Base-by-base conservation (phyloP, 1,140 invertebrate genomes). In the Heterodera schachtii region DNA sequence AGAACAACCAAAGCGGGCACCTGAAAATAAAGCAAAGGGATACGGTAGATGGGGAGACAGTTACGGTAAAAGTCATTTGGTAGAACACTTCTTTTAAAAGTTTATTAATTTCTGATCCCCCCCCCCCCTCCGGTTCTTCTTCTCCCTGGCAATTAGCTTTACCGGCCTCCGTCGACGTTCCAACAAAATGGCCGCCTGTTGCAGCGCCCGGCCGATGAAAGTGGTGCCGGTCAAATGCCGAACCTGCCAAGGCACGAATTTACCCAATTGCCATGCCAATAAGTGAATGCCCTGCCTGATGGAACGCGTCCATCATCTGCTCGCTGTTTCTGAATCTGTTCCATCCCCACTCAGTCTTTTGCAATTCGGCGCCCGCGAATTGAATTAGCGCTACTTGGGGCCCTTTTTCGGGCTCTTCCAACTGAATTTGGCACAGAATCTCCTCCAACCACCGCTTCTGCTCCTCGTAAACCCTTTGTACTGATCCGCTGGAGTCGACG, bases 301-400 rank as follows among this genome's bases (percentile, higher is more conserved):
- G 73, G 52, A 87, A 87, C 43, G 82, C 83, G 41, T 83, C 75
- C 87, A 88, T 89, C 57, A 88, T 47, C 41, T 82, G 75, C 19
- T 43, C 71, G 74, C 81, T 89, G 43, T 87, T 71, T 7, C 57
- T 66, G 73, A 85, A 87, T 43, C 80, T 47, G 64, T 88, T 85
- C 71, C 83, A 88, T 21, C 79, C 52, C 82, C 87, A 87, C 78
- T 88, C 87, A 49, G 80, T 88, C 80, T 88, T 88, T 66, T 88
- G 87, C 74, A 89, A 76, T 21, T 79, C 75, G 16, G n/a, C 70
- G 9, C 86, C 87, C 47, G 87, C 86, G 78, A 88, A 88, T 71
- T 88, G 87, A 6, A 88, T 66, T 13, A 88, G 75, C 19, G 87
- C 86, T n/a, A 88, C 87, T 2, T 86, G 84, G 75, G 88, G 87